Evolutionary conservation across 23 tunicate species (phyloP).

Genomic region (Aplidium turbinatum): DNA sequence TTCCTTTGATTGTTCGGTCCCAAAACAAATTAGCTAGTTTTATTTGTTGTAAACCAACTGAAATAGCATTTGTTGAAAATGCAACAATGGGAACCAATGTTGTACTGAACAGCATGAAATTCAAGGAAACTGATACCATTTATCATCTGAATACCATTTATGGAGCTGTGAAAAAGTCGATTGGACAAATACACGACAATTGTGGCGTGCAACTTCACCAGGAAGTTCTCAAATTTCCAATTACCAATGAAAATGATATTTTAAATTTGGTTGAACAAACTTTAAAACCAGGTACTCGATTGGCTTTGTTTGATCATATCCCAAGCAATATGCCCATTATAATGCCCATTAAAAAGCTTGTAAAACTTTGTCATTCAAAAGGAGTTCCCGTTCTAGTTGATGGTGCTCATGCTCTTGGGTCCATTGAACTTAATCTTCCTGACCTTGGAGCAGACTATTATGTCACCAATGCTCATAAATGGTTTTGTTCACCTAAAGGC

Average conservation of each 20-base stretch:
- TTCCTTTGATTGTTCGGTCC: conserved; percentile 66
- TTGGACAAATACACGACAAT: conserved; percentile 37
- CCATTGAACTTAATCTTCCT: conserved; percentile 39
- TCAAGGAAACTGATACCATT: conserved; percentile 40
- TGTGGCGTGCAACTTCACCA: conserved; percentile 52
- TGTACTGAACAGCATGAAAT: conserved; percentile 60
- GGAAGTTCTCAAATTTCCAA: conserved; percentile 59
- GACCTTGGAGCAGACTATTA: conserved; percentile 75
- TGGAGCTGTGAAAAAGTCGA: conserved; percentile 89
- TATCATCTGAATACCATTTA: conserved; percentile 65
- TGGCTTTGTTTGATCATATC: conserved; percentile 83
- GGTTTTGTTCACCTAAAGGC: conserved; percentile 92
- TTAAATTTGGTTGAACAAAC: conserved; percentile 43
- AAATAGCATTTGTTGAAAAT: conserved; percentile 70
- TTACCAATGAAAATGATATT: conserved; percentile 47
- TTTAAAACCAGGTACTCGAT: conserved; percentile 38
- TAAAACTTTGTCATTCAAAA: conserved; percentile 64
- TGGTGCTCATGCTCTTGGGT: conserved; percentile 91
- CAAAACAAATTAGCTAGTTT: conserved; percentile 69
- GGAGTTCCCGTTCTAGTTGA: conserved; percentile 78
- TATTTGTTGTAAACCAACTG: conserved; percentile 72
- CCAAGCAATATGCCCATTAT: conserved; percentile 76
- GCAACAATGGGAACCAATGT: conserved; percentile 82
- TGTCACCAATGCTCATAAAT: conserved; percentile 73
- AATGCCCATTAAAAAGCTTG: conserved; percentile 70